phyloP scores from a whole-genome alignment of 1,140 invertebrate genomes.

The Drosophila busckii region DNA sequence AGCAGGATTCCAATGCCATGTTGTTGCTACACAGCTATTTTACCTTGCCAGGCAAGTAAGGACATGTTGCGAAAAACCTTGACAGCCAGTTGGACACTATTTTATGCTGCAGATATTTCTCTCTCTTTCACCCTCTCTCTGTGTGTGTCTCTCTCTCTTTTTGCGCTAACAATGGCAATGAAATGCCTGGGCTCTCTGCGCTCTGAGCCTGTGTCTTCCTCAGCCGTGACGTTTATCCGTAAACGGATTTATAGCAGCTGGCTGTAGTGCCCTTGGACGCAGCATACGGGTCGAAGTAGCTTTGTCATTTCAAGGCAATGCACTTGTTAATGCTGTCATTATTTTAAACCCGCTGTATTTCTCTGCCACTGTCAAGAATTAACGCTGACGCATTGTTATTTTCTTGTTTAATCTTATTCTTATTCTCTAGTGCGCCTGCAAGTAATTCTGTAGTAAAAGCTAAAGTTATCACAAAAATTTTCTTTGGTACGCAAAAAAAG shows the following conservation, averaged over 20 bases:
- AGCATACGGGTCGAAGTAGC: background rate
- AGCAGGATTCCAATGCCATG: conserved; percentile 62
- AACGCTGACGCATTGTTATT: conserved; percentile 36
- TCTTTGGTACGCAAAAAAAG: conserved; percentile 4
- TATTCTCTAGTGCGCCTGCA: too few relatives aligned
- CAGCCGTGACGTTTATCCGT: conserved; percentile 56
- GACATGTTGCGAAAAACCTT: conserved; percentile 49
- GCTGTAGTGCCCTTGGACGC: conserved; percentile 44
- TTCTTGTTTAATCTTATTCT: conserved; percentile 34
- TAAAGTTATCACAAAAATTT: background rate
- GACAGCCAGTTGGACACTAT: conserved; percentile 43
- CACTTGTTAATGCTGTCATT: conserved; percentile 64
- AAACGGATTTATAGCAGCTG: conserved; percentile 61
- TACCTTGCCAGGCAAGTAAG: conserved; percentile 46
- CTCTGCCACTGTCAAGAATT: conserved; percentile 35
- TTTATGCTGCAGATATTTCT: conserved; percentile 66
- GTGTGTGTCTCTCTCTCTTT: too few relatives aligned
- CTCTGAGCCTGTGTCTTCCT: conserved; percentile 5
- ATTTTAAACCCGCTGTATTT: conserved; percentile 60
- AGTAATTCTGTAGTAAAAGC: too few relatives aligned
- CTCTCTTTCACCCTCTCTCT: too few relatives aligned
- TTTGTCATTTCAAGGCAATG: conserved; percentile 32
- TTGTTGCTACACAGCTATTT: conserved; percentile 48
- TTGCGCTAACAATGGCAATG: conserved; percentile 68
- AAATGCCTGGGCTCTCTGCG: conserved; percentile 23